These are phyloP conservation scores for Hapalemur alaotrensis DNA, from an alignment of 2,797 vertebrate species.

Conservation along the genomic window DNA sequence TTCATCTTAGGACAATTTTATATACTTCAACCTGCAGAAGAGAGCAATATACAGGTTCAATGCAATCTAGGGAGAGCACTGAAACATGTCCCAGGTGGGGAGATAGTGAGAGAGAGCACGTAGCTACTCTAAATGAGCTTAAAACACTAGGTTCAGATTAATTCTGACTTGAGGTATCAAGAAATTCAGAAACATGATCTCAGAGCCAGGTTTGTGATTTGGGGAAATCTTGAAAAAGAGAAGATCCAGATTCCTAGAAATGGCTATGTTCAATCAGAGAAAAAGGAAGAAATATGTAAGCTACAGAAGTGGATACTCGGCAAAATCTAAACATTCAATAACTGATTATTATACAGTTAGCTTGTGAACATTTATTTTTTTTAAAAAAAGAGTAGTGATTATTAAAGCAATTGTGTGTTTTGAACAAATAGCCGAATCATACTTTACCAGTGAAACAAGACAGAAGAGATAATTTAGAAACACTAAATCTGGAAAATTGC, in stretches of 20 bases:
- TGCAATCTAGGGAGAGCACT: neutral
- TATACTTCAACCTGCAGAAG: neutral
- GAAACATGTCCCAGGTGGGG: neutral
- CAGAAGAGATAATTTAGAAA: slow-evolving; percentile 34
- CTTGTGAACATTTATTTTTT: neutral
- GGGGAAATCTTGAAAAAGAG: neutral
- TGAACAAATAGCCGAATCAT: neutral
- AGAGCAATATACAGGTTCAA: neutral
- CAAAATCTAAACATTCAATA: slow-evolving; percentile 25
- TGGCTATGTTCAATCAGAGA: neutral
- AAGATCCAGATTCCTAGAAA: neutral
- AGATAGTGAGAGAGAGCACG: neutral
- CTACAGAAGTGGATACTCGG: neutral
- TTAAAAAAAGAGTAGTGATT: neutral
- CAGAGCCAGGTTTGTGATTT: neutral
- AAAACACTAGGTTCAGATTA: neutral
- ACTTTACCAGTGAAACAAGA: neutral
- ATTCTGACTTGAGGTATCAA: neutral
- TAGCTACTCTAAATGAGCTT: neutral
- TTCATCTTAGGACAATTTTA: neutral
- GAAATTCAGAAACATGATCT: neutral
- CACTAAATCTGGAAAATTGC: neutral
- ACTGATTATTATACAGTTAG: neutral
- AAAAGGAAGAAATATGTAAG: neutral
- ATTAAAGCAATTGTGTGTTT: neutral